phyloP scores from a whole-genome alignment of 2,113 vertebrate species.

The Boulengeromyrus knoepffleri region DNA sequence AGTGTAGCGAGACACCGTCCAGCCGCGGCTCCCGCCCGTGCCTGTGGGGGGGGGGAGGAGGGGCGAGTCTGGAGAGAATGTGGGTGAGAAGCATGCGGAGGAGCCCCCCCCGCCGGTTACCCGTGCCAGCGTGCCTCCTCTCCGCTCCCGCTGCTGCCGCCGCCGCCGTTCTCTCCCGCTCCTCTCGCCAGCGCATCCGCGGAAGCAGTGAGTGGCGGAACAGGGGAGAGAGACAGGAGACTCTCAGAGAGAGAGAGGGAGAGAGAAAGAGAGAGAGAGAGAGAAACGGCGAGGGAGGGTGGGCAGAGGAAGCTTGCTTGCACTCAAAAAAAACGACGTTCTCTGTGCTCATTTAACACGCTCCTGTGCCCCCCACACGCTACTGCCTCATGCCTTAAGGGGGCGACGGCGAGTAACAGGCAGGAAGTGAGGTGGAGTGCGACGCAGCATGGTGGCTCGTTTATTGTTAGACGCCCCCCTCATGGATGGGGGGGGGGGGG shows the following conservation, averaged over 20 bases:
- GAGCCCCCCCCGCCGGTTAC: constrained; percentile 29
- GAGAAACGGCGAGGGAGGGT: background rate
- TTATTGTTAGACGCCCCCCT: background rate
- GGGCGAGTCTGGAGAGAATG: constrained; percentile 21
- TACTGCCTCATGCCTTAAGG: background rate
- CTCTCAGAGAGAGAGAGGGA: constrained; percentile 13
- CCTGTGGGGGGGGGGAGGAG: constrained; percentile 29
- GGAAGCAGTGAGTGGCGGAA: constrained; percentile 47
- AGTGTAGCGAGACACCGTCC: constrained; percentile 52
- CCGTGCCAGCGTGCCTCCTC: constrained; percentile 43
- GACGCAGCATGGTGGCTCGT: background rate
- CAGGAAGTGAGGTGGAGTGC: background rate
- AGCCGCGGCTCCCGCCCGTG: constrained; percentile 12
- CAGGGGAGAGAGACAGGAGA: constrained; percentile 45
- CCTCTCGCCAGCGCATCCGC: constrained; percentile 54
- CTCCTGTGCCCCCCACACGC: background rate
- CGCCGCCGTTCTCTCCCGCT: constrained; percentile 50
- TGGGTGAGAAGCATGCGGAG: background rate
- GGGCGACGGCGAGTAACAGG: background rate
- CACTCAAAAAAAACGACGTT: background rate
- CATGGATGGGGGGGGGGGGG: background rate
- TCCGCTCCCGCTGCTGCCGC: constrained; percentile 42
- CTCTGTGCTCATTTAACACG: background rate
- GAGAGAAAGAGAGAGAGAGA: constrained; percentile 5
- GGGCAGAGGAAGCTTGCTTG: background rate